Conservation (phyloP, 2,113 vertebrate genomes). For the Alectura lathami region DNA sequence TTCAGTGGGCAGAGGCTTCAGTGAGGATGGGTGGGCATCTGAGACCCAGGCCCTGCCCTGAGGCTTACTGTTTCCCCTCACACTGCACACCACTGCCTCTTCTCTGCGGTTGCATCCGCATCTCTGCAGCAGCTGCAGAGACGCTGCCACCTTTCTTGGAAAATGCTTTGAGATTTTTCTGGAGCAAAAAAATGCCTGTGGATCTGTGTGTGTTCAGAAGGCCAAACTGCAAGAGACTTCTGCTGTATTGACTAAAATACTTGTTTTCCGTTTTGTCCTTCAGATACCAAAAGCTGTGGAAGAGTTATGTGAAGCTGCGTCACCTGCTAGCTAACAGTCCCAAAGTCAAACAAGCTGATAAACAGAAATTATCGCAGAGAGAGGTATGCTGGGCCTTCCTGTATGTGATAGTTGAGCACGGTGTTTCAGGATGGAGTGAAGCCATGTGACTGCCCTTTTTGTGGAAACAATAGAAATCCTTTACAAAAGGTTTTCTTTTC, state of each 20-base stretch:
- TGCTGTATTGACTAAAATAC: background rate
- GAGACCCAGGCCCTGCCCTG: background rate
- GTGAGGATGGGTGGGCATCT: background rate
- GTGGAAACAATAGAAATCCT: background rate
- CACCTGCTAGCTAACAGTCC: slow-evolving; percentile 98
- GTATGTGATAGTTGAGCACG: background rate
- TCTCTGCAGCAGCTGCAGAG: background rate
- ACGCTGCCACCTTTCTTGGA: background rate
- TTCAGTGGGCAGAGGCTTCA: background rate
- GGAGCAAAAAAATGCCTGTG: background rate
- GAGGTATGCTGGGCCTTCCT: slow-evolving; percentile 80
- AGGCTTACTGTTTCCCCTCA: background rate
- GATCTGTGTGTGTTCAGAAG: background rate
- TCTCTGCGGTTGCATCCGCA: background rate
- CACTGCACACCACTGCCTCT: background rate
- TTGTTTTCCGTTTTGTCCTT: slow-evolving; percentile 49
- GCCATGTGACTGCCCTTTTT: background rate
- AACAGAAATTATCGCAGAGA: slow-evolving; percentile 96
- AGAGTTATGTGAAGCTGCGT: slow-evolving; percentile 97
- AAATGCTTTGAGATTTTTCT: background rate
- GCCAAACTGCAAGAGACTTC: background rate
- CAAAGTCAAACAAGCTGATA: slow-evolving; percentile 98
- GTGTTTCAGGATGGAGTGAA: background rate
- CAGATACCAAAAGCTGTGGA: slow-evolving; percentile 99
- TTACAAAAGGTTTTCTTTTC: background rate